Evolutionary conservation across 2,888 invertebrate species (phyloP).

Genomic region (Phasia obesa): DNA sequence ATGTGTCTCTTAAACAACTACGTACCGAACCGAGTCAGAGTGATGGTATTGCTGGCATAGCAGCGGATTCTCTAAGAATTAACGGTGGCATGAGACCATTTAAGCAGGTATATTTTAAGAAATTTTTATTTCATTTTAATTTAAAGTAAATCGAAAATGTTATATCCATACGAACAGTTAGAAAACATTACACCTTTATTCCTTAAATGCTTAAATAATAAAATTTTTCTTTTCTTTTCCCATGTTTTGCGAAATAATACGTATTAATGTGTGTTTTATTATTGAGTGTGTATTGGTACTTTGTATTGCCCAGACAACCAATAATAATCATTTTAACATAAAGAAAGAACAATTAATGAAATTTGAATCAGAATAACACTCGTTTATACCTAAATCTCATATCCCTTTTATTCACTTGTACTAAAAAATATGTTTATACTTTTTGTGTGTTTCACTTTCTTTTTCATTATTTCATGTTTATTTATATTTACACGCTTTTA

Average conservation of each 20-base stretch:
- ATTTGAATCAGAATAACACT: neutral
- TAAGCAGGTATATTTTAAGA: conserved; percentile 88
- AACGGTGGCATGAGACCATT: conserved; percentile 98
- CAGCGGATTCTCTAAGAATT: conserved; percentile 96
- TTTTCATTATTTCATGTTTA: neutral
- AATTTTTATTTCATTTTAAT: conserved; percentile 24
- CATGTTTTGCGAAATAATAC: neutral
- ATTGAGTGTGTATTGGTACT: conserved; percentile 48
- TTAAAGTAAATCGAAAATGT: too few relatives aligned
- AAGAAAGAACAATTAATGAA: neutral
- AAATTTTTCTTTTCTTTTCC: neutral
- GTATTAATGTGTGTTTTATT: neutral
- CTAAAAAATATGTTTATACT: neutral
- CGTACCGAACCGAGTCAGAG: conserved; percentile 87
- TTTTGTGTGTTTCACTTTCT: neutral
- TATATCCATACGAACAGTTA: too few relatives aligned
- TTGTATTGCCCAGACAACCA: conserved; percentile 63
- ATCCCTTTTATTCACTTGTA: neutral
- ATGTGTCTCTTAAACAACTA: conserved; percentile 93
- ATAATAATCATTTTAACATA: neutral
- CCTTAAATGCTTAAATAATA: too few relatives aligned
- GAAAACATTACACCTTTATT: too few relatives aligned
- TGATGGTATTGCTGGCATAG: conserved; percentile 94
- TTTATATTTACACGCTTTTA: too few relatives aligned
- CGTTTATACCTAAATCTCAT: neutral